Evolutionary conservation across 2,888 invertebrate species (phyloP), one percentile per base, ranked within the genome.

Genomic region (Ceramica pisi): DNA sequence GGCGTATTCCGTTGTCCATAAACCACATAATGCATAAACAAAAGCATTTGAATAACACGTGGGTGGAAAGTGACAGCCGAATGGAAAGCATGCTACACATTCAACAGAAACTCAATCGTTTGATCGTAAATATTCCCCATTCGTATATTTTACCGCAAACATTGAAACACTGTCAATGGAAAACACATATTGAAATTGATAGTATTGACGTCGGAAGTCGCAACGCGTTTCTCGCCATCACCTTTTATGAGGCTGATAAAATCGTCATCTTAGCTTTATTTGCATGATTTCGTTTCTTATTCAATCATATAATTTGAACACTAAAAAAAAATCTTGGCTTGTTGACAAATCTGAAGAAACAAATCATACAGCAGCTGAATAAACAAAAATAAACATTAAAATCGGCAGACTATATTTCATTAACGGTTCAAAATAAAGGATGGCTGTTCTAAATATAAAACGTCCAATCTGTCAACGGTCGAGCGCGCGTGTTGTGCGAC

Each of bases 401-500:
- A 92, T 93, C 90, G 92, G 91, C 90, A 91, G 90, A 86, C 90
- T 88, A 95, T 95, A 93, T 92, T 94, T 95, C 94, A 95, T 94
- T 89, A 83, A 90, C 88, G 90, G 90, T 88, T 90, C 89, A 92
- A 94, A 91, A 94, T 94, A 94, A 95, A 95, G 92, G 91, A 94
- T 91, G 90, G 88, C 83, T 84, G 87, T 91, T 94, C 95, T 95
- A 95, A 92, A 94, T 94, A 92, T 95, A 94, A 94, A 93, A 89
- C 90, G 90, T 92, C 94, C 94, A 94, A 95, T 95, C 95, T 95
- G 95, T 95, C 95, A 95, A 95, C 95, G 94, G 94, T 90, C 89
- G 93, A 92, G 92, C 92, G 94, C 94, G 94, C 88, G 93, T 92
- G 94, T 94, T 94, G 93, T 92, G 93, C 92, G 94, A 94, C 94